A percentile compares a stretch with the other conserved stretches of the same genome.
These are phyloP conservation scores for Cinclus mexicanus DNA, from an alignment of 2,113 vertebrate species.

Conservation along the genomic window DNA sequence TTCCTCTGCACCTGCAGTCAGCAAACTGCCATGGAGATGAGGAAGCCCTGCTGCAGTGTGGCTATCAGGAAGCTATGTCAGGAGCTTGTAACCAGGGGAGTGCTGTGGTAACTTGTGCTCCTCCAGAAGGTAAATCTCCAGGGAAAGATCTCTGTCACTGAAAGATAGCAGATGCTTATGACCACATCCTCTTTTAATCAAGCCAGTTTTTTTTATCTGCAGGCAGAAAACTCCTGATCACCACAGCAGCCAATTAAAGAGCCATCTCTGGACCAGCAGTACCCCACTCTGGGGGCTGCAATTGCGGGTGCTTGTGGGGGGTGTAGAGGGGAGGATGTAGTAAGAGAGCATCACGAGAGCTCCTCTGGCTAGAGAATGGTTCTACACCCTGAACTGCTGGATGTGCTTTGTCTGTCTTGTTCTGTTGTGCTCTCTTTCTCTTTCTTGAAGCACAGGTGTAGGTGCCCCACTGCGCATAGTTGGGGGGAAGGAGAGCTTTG, in stretches of 20 bases:
- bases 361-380: background rate
- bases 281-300: background rate
- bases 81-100: slow-evolving; percentile 82
- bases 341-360: background rate
- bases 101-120: slow-evolving; percentile 78
- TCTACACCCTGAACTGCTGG: background rate
- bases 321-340: background rate
- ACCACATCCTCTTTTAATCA: background rate
- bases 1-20: slow-evolving; percentile 83
- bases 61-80: slow-evolving; percentile 76
- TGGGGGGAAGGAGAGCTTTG: slow-evolving; percentile 86
- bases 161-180: background rate
- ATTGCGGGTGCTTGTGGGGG: accelerated
- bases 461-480: slow-evolving; percentile 83
- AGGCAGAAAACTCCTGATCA: background rate
- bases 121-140: slow-evolving; percentile 83
- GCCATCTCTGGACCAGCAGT: background rate
- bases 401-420: background rate
- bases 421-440: slow-evolving; percentile 19
- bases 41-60: slow-evolving; percentile 79
- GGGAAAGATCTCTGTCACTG: background rate
- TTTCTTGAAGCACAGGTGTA: slow-evolving; percentile 76
- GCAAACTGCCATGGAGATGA: slow-evolving; percentile 88
- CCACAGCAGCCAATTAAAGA: background rate
- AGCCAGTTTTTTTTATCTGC: background rate